Base-by-base conservation (phyloP, 2,797 vertebrate genomes). In the Buphagus erythrorhynchus region DNA sequence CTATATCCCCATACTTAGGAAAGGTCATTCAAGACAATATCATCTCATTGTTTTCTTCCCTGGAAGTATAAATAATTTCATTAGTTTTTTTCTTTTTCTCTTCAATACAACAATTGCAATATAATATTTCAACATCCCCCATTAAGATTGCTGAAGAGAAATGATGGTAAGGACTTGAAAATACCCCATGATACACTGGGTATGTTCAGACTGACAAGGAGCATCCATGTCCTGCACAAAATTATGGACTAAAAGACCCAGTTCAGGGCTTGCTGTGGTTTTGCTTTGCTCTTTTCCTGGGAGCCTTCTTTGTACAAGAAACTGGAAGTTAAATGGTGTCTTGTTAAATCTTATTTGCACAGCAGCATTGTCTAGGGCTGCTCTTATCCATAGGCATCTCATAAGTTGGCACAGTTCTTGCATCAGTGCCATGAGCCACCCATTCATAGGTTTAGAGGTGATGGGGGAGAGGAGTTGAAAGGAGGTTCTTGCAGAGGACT, bases 11-110 rank as follows among this genome's bases (percentile, higher is more conserved):
- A 62, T 97, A 94, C 90, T 98, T 97, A 98, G 90, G 95, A 98
- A 98, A 98, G 97, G 97, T 98, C 98, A 97, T 49, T 73, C 84
- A 82, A 97, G 96, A 98, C 97, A 97, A 96, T 97, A 97, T 96
- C 91, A 96, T 97, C 97, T 98, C 86, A 90, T 96, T 98, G 97
- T 98, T 98, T 97, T 97, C 96, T 95, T 97, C 96, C 59, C 54
- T 84, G 66, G 94, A 97, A 97, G 94, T 97, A 97, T 97, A 97
- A 97, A 97, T 98, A 97, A 97, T 97, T 96, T 95, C 69, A 93
- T 95, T 97, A 94, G 73, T 96, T 95, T 97, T 97, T 82, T 96
- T 80, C 74, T 80, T 97, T 94, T 94, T 86, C 94, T 86, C 48
- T 94, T 91, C 88, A 93, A 12, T 91, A 26, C 79, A 93, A 94